These are phyloP conservation scores for Oreochromis niloticus DNA, from an alignment of 2,113 vertebrate genomes.

Conservation along the genomic window DNA sequence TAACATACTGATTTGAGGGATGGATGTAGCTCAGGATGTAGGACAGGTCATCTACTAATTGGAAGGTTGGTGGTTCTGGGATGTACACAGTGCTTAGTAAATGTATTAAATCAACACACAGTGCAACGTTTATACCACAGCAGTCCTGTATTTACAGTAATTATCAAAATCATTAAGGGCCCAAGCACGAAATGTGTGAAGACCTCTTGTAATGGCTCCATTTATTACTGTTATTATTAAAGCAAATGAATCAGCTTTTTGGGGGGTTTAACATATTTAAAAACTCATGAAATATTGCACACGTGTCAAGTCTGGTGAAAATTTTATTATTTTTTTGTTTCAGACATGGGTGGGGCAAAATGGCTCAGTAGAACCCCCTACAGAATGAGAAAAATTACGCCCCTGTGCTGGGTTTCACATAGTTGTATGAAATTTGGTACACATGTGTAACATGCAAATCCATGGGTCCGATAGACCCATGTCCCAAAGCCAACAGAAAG, in stretches of 20 bases:
- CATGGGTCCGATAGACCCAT: not conserved
- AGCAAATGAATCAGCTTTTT: accelerated
- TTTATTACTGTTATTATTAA: not conserved
- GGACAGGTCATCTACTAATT: not conserved
- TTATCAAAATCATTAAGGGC: not conserved
- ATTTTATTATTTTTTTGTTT: not conserved
- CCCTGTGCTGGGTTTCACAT: not conserved
- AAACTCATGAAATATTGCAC: not conserved
- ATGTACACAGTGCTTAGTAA: not conserved
- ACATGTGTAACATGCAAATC: not conserved
- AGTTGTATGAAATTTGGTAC: not conserved
- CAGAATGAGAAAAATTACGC: not conserved
- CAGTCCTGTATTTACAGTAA: not conserved
- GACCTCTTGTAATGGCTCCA: not conserved
- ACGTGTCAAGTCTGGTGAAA: not conserved
- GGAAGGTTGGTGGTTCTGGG: not conserved
- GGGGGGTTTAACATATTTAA: not conserved
- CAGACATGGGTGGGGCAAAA: not conserved
- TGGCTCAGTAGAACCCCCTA: accelerated
- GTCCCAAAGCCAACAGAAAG: not conserved
- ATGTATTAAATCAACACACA: not conserved
- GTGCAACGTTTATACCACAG: not conserved
- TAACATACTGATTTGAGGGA: not conserved
- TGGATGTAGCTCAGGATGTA: not conserved
- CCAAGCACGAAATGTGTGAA: not conserved